phyloP scores from a whole-genome alignment of 2,113 vertebrate species.

The Sylvicapra grimmia region DNA sequence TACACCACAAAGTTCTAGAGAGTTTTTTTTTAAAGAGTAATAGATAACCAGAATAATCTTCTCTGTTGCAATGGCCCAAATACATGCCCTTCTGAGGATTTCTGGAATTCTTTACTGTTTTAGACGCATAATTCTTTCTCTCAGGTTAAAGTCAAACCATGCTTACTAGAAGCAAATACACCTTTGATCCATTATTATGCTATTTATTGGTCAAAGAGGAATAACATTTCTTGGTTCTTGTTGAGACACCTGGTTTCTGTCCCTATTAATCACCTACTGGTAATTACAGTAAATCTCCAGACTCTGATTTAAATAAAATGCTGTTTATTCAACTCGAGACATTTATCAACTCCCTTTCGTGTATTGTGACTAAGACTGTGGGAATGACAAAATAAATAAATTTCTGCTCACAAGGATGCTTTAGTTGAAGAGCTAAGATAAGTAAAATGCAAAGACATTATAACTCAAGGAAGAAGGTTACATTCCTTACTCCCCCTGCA shows the following conservation, averaged over 20 bases:
- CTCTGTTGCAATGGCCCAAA: neutral
- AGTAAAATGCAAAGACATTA: neutral
- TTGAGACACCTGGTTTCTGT: neutral
- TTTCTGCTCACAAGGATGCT: neutral
- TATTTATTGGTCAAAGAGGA: neutral
- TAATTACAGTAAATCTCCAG: neutral
- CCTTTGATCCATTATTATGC: neutral
- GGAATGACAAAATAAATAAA: neutral
- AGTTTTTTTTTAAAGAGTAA: neutral
- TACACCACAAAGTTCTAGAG: neutral
- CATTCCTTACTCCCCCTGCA: rapidly evolving
- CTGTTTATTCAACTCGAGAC: neutral
- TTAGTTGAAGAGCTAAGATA: neutral
- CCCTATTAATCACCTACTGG: neutral
- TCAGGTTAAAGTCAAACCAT: neutral
- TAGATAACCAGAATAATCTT: neutral
- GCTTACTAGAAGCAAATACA: neutral
- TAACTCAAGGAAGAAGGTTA: neutral
- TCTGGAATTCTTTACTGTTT: neutral
- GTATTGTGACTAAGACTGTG: neutral
- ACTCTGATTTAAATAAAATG: neutral
- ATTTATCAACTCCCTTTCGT: neutral
- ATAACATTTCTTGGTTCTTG: neutral
- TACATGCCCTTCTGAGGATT: neutral
- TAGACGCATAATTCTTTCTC: neutral